These are phyloP conservation scores for Drosophila arizonae DNA, from an alignment of 1,140 invertebrate genomes.

Conservation along the genomic window DNA sequence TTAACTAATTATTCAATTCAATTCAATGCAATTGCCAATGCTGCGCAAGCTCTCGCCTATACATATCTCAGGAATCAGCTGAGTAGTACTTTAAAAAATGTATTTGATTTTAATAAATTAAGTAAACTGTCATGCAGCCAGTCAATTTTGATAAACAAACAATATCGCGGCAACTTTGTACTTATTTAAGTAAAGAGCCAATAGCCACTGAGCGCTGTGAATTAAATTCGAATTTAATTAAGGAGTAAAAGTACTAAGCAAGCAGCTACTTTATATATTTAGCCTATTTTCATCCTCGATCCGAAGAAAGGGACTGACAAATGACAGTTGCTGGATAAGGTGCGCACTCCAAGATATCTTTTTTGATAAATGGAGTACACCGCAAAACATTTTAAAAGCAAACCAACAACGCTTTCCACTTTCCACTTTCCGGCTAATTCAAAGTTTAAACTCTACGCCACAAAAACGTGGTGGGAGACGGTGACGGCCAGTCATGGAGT, in stretches of 20 bases:
- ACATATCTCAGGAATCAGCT: too few species aligned
- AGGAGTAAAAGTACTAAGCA: too few species aligned
- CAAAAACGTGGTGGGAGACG: conserved; percentile 58
- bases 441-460: conserved; percentile 74
- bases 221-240: not conserved
- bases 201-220: not conserved
- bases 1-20: too few species aligned
- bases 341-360: conserved; percentile 61
- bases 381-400: conserved; percentile 79
- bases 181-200: not conserved
- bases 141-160: too few species aligned
- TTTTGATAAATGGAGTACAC: conserved; percentile 78
- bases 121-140: too few species aligned
- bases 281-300: not conserved
- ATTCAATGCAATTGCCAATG: too few species aligned
- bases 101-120: too few species aligned
- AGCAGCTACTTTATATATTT: conserved; percentile 5
- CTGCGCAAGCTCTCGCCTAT: too few species aligned
- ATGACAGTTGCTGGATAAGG: conserved; percentile 51
- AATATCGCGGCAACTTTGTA: too few species aligned
- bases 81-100: too few species aligned
- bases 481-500: conserved; percentile 16
- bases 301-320: conserved; percentile 45
- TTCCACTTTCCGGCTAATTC: conserved; percentile 81
- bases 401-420: conserved; percentile 81